A percentile compares a stretch with the other conserved stretches of the same genome.
These are phyloP conservation scores for Uromys caudimaculatus DNA, from an alignment of 2,797 vertebrate species.

Conservation along the genomic window DNA sequence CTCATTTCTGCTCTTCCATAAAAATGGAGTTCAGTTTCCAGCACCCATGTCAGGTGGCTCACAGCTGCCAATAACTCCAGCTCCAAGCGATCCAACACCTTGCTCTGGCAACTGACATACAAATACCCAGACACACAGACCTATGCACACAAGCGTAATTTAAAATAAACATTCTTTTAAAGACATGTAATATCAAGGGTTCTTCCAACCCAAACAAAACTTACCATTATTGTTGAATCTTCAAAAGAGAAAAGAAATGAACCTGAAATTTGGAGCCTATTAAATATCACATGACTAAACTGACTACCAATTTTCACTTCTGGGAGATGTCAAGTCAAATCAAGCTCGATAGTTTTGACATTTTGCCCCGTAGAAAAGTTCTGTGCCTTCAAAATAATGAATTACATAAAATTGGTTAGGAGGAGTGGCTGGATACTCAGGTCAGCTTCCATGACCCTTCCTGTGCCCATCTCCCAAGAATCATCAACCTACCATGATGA, in stretches of 20 bases:
- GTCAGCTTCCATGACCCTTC: background rate
- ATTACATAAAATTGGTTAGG: slow-evolving; percentile 15
- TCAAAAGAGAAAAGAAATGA: slow-evolving; percentile 50
- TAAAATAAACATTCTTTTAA: background rate
- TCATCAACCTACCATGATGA: background rate
- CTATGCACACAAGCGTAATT: background rate
- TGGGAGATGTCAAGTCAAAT: slow-evolving; percentile 27
- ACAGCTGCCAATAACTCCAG: background rate
- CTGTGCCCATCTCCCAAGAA: background rate
- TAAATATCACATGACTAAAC: slow-evolving; percentile 29
- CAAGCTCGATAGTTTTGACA: slow-evolving; percentile 9
- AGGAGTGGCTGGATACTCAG: background rate
- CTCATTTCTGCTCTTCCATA: background rate
- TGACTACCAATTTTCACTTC: slow-evolving; percentile 33
- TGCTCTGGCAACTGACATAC: background rate
- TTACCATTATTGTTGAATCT: background rate
- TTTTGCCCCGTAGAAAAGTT: background rate
- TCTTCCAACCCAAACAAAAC: slow-evolving; percentile 1
- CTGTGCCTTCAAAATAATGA: slow-evolving; percentile 6
- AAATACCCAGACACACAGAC: background rate
- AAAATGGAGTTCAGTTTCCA: background rate
- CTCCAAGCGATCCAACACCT: background rate
- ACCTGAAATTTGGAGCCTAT: slow-evolving; percentile 10
- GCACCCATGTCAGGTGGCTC: background rate
- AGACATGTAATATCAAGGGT: background rate